Evolutionary conservation across 2,797 vertebrate genomes (phyloP).

Genomic region (Argentina silus): DNA sequence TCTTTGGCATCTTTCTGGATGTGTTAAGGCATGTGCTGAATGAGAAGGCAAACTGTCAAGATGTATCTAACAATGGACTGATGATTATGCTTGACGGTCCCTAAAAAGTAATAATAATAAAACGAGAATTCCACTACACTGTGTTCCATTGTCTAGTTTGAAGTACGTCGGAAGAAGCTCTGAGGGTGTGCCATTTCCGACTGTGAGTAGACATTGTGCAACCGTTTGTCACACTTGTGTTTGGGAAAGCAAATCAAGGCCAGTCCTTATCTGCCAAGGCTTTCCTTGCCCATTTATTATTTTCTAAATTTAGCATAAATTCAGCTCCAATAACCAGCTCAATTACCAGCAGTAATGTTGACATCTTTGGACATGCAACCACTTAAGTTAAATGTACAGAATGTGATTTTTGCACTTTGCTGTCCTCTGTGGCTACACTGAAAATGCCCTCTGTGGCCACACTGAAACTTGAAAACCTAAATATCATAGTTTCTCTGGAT

Average conservation of each 20-base stretch:
- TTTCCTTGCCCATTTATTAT: slow-evolving; percentile 21
- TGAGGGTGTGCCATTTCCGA: slow-evolving; percentile 7
- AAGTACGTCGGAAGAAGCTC: not conserved
- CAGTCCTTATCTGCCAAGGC: slow-evolving; percentile 44
- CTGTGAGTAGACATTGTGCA: slow-evolving; percentile 13
- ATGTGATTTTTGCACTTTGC: not conserved
- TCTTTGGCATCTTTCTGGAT: not conserved
- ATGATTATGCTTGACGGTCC: not conserved
- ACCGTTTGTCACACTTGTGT: slow-evolving; percentile 42
- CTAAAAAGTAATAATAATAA: not conserved
- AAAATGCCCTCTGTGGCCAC: not conserved
- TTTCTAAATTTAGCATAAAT: slow-evolving; percentile 23
- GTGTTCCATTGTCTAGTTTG: not conserved
- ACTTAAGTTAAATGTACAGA: not conserved
- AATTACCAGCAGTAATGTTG: not conserved
- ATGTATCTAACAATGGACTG: not conserved
- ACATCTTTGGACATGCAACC: not conserved
- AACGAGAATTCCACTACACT: slow-evolving; percentile 6
- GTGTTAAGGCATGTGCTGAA: not conserved
- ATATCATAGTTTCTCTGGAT: too few species aligned
- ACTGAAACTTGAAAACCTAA: not conserved
- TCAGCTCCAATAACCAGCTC: not conserved
- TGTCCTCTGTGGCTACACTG: not conserved
- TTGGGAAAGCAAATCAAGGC: slow-evolving; percentile 18
- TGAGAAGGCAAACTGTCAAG: not conserved